Evolutionary conservation across 2,888 invertebrate species (phyloP).

Genomic region (Thera britannica): DNA sequence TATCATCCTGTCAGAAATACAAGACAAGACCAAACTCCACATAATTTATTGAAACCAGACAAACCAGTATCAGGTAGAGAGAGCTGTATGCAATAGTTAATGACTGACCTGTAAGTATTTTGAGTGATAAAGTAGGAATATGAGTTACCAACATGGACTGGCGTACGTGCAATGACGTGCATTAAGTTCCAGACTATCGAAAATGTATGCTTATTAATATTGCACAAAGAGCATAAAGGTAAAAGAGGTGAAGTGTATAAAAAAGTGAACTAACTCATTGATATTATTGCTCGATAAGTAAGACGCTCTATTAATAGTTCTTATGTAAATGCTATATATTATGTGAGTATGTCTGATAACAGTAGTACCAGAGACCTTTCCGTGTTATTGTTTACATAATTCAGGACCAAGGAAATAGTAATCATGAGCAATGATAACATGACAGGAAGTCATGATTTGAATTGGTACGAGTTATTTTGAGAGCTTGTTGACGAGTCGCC

Average conservation of each 20-base stretch:
- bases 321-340: conserved; percentile 2
- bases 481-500: conserved; percentile 7
- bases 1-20: neutral
- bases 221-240: neutral
- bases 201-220: neutral
- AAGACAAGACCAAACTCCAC: neutral
- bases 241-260: conserved; percentile 8
- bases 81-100: neutral
- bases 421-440: conserved; percentile 9
- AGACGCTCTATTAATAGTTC: conserved; percentile 4
- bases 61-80: conserved; percentile 4
- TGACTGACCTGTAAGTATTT: conserved; percentile 6
- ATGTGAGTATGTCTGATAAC: neutral
- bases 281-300: conserved; percentile 13
- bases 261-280: conserved; percentile 8
- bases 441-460: conserved; percentile 14
- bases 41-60: neutral
- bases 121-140: conserved; percentile 10
- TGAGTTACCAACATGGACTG: too few relatives aligned
- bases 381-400: conserved; percentile 10
- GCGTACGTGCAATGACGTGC: too few relatives aligned
- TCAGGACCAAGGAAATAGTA: conserved; percentile 18
- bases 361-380: neutral
- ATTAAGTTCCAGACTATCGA: neutral
- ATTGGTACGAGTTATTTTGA: conserved; percentile 8